Conservation (phyloP, 1,140 invertebrate genomes). For the Planococcus citri region DNA sequence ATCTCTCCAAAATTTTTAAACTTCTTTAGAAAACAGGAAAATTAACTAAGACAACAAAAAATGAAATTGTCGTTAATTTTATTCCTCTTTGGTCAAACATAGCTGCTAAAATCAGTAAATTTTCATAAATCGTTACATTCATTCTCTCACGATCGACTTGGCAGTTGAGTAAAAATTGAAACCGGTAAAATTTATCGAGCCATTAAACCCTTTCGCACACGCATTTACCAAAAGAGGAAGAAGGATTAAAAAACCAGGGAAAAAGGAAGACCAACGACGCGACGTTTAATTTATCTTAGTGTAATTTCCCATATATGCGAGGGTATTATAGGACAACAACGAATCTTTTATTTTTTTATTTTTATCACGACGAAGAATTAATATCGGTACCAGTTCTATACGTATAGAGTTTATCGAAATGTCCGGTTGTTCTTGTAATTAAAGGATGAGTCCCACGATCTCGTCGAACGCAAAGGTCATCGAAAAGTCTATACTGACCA, state of each 20-base stretch:
- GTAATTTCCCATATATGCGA: background rate
- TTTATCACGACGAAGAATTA: background rate
- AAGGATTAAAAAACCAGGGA: constrained; percentile 1
- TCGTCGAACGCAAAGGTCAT: constrained; percentile 16
- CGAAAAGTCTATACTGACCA: constrained; percentile 11
- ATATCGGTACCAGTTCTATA: background rate
- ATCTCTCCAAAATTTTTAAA: too few species aligned
- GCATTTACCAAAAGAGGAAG: too few species aligned
- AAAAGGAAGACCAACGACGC: too few species aligned
- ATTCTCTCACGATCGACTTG: background rate
- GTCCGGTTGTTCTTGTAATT: constrained; percentile 20
- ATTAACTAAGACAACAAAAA: too few species aligned
- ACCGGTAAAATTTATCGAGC: background rate
- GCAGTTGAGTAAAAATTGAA: background rate
- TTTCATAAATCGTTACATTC: too few species aligned
- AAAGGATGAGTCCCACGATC: constrained; percentile 19
- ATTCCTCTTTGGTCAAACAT: too few species aligned
- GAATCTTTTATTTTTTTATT: too few species aligned
- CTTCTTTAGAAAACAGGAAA: too few species aligned
- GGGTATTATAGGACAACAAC: background rate
- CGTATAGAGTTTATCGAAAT: background rate
- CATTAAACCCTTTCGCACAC: background rate
- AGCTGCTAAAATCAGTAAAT: too few species aligned
- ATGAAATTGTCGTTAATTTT: too few species aligned
- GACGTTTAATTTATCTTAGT: too few species aligned